These are phyloP conservation scores for Irena cyanogastra DNA, from an alignment of 2,113 vertebrate species.

Conservation along the genomic window DNA sequence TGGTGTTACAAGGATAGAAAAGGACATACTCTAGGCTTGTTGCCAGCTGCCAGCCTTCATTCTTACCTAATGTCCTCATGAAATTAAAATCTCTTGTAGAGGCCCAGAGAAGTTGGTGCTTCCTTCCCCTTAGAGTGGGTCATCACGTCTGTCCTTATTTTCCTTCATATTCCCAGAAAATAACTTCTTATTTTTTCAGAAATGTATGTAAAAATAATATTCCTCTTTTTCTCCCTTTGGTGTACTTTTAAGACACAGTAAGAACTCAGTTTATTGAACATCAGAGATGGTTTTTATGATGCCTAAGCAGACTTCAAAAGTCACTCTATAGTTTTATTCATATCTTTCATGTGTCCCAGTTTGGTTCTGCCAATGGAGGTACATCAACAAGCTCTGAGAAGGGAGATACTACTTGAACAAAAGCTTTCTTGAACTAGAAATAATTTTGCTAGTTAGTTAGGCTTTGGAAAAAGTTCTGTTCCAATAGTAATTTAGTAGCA, in stretches of 20 bases:
- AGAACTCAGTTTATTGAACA: neutral
- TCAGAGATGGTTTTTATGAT: neutral
- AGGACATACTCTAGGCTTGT: neutral
- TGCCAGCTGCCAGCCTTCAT: neutral
- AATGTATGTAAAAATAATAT: neutral
- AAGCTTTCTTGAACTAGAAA: neutral
- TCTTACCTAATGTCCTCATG: neutral
- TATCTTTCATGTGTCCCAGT: neutral
- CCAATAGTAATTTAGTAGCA: neutral
- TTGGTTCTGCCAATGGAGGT: neutral
- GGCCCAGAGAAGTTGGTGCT: neutral
- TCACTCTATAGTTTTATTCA: neutral
- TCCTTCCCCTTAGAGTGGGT: neutral
- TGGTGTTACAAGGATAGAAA: neutral
- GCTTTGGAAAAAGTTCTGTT: neutral
- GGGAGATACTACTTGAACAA: neutral
- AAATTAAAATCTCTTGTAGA: neutral
- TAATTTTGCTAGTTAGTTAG: neutral
- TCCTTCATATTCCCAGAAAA: neutral
- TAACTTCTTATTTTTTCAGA: neutral
- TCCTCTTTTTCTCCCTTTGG: neutral
- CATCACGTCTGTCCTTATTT: neutral
- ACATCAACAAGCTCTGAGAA: neutral
- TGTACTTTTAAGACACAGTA: neutral
- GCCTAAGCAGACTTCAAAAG: neutral